These are phyloP conservation scores for Pocillopora meandrina DNA, from an alignment of 92 coral and sea anemone genomes.

Conservation along the genomic window DNA sequence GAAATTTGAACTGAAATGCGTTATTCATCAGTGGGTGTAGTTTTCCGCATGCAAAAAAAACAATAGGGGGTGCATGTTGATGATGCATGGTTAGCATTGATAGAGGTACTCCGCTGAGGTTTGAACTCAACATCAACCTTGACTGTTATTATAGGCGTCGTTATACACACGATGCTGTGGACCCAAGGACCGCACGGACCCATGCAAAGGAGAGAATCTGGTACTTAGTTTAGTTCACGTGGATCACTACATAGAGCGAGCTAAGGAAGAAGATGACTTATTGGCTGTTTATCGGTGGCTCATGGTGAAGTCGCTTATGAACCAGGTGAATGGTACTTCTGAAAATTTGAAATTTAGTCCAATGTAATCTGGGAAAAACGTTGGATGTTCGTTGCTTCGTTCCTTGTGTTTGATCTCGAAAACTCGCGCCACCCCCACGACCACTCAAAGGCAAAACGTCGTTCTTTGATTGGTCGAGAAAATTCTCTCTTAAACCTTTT, in stretches of 20 bases:
- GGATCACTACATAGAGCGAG: conserved; percentile 78
- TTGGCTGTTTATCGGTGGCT: conserved; percentile 78
- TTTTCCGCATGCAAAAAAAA: not conserved
- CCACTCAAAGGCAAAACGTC: no score
- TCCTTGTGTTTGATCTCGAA: no score
- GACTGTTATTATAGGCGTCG: conserved; percentile 53
- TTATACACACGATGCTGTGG: conserved; percentile 77
- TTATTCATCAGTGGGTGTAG: not conserved
- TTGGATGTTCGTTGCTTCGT: no score
- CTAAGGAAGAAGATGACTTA: conserved; percentile 73
- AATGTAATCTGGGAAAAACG: not conserved
- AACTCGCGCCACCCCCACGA: no score
- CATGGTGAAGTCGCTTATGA: conserved; percentile 71
- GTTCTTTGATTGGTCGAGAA: no score
- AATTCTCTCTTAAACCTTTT: no score
- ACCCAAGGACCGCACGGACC: conserved; percentile 78
- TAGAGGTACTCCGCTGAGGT: not conserved
- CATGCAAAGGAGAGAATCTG: conserved; percentile 81
- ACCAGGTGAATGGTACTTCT: conserved; percentile 47
- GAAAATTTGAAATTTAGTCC: no score
- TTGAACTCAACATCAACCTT: not conserved
- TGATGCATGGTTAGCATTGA: not conserved
- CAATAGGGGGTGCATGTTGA: no score
- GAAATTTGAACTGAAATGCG: not conserved
- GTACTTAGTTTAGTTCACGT: conserved; percentile 74